phyloP scores from a whole-genome alignment of 2,113 vertebrate genomes.

The Plotosus lineatus region DNA sequence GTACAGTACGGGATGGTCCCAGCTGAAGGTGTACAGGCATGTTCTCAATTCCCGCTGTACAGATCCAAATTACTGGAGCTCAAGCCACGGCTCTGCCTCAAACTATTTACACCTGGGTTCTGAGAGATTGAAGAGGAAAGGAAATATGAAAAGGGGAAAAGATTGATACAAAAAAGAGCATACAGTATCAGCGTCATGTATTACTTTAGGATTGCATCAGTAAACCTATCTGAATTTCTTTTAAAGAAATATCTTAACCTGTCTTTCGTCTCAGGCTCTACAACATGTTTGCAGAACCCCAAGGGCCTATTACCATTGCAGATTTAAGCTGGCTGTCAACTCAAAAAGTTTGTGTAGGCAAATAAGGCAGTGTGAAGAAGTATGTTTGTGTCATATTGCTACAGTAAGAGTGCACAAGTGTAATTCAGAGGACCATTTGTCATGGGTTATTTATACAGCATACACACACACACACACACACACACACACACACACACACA shows the following conservation, averaged over 20 bases:
- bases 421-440: too few species aligned
- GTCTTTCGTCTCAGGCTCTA: constrained; percentile 12
- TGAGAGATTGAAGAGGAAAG: constrained; percentile 31
- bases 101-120: constrained; percentile 55
- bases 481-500: too few species aligned
- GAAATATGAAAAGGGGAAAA: background rate
- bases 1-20: background rate
- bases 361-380: background rate
- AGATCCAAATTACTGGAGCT: constrained; percentile 78
- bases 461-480: too few species aligned
- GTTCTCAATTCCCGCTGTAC: constrained; percentile 67
- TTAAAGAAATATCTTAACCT: background rate
- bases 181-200: background rate
- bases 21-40: background rate
- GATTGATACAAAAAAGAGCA: background rate
- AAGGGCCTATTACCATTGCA: background rate
- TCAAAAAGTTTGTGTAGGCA: background rate
- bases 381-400: background rate
- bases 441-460: too few species aligned
- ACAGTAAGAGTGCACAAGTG: background rate
- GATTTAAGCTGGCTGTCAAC: background rate
- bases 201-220: constrained; percentile 11
- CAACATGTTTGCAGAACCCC: background rate
- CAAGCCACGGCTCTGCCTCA: constrained; percentile 71
- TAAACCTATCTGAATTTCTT: background rate